phyloP scores from a whole-genome alignment of 2,888 invertebrate genomes.

The Asteroscopus sphinx region DNA sequence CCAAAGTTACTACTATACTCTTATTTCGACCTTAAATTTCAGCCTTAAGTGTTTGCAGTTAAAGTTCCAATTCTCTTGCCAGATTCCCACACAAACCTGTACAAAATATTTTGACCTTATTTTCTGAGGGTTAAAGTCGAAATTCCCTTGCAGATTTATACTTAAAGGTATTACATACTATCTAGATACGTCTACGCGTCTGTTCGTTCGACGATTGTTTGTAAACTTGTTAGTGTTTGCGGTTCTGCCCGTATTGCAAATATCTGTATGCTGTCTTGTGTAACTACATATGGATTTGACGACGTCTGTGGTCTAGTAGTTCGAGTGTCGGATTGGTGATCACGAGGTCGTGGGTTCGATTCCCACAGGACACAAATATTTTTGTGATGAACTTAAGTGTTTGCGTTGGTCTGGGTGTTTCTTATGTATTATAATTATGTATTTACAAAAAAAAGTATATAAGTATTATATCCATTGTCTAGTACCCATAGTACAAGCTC shows the following conservation, averaged over 20 bases:
- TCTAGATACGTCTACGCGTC: constrained; percentile 9
- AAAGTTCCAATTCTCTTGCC: constrained; percentile 7
- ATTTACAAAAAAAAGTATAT: no score
- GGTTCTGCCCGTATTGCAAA: constrained; percentile 30
- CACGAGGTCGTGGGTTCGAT: no score
- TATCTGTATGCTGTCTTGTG: constrained; percentile 22
- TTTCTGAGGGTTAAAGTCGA: rapidly evolving
- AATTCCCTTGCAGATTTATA: constrained; percentile 5
- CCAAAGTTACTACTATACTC: not conserved
- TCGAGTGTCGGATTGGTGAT: no score
- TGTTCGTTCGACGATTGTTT: constrained; percentile 26
- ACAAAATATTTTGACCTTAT: constrained; percentile 3
- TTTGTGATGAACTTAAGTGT: no score
- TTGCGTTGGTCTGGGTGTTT: no score
- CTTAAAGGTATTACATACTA: constrained; percentile 2
- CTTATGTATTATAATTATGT: no score
- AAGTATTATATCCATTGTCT: no score
- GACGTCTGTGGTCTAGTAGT: no score
- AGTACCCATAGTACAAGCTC: no score
- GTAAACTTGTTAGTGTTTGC: constrained; percentile 47
- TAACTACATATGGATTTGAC: constrained; percentile 30
- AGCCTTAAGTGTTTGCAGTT: rapidly evolving
- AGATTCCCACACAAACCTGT: no score
- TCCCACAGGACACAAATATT: no score
- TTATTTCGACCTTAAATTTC: not conserved